Base-by-base conservation (phyloP, 30 jellyfish, hydroid and myxozoan genomes). In the Catostylus mosaicus region DNA sequence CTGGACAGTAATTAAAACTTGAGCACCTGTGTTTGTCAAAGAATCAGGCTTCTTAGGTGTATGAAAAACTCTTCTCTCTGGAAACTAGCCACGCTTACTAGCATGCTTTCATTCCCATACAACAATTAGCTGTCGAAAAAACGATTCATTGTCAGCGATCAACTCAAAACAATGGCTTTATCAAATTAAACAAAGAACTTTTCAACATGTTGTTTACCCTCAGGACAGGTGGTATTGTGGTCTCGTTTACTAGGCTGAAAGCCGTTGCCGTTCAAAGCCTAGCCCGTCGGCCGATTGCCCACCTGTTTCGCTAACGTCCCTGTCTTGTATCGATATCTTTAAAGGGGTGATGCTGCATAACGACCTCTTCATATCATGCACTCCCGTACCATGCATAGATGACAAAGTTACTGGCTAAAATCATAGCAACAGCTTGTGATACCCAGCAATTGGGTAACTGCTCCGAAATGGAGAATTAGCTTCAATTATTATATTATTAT, bases 121-220 rank as follows among this genome's bases (percentile, higher is more conserved):
- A 68, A 80, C 90, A 80, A 80, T 80, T 68, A 65, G 78, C 82
- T 56, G 81, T 63, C 83, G 61, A 66, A 51, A 67, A 68, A 67
- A 36, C 82, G 90, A 66, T 65, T 80, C 90, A 80, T 80, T 80
- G 90, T 80, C 54, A 80, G 90, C 83, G 90, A 67, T 80, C 90
- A 80, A 63, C 83, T 22, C 63, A 48, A 48, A 66, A 80, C 90
- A 80, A 80, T 80, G 82, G 90, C 56, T 51, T 67, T 80, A 80
- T 80, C 90, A 80, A 66, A 52, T 63, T 35, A 69, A 80, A 80
- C 90, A 80, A 80, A 80, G 83, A 69, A 60, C 90, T 66, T 67
- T 65, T 67, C 82, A 56, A 48, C 83, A 68, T 80, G 73, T 68
- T 80, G 90, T 80, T 80, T 80, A 80, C 68, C 83, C 67, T 65